Evolutionary conservation across 2,113 vertebrate species (phyloP).

Genomic region (Phylloscopus trochilus): DNA sequence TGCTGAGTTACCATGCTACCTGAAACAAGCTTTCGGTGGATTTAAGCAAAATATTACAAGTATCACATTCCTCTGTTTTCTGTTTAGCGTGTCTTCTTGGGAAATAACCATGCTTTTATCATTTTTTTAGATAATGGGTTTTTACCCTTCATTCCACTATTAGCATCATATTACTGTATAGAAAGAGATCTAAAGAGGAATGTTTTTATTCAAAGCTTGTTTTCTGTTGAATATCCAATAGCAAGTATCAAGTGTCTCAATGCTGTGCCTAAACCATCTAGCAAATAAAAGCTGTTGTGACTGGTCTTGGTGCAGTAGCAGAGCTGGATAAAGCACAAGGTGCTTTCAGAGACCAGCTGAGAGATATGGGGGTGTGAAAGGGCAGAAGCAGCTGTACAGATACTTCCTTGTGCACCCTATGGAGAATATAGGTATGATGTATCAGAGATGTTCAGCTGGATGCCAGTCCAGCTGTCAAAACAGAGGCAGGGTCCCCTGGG

Average conservation of each 20-base stretch:
- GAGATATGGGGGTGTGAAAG: rapidly evolving
- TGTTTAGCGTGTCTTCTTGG: neutral
- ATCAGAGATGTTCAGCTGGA: neutral
- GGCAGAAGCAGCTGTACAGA: neutral
- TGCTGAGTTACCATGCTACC: neutral
- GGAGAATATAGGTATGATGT: neutral
- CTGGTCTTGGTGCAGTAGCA: neutral
- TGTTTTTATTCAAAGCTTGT: neutral
- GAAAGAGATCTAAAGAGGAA: neutral
- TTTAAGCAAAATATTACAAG: neutral
- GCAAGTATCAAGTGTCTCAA: neutral
- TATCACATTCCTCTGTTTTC: constrained; percentile 6
- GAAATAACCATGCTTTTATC: neutral
- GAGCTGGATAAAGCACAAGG: neutral
- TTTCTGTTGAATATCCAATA: neutral
- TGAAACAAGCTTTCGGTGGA: neutral
- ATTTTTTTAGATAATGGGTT: neutral
- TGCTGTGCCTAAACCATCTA: neutral
- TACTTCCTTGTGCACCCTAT: neutral
- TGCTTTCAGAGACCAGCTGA: neutral
- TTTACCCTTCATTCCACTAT: neutral
- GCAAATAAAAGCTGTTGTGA: neutral
- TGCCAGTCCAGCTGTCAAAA: neutral
- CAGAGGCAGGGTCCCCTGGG: neutral
- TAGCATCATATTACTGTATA: neutral